Percentiles rank a stretch among this genome's conserved stretches.
phyloP scores from a whole-genome alignment of 2,113 vertebrate species.

The Elaphurus davidianus region DNA sequence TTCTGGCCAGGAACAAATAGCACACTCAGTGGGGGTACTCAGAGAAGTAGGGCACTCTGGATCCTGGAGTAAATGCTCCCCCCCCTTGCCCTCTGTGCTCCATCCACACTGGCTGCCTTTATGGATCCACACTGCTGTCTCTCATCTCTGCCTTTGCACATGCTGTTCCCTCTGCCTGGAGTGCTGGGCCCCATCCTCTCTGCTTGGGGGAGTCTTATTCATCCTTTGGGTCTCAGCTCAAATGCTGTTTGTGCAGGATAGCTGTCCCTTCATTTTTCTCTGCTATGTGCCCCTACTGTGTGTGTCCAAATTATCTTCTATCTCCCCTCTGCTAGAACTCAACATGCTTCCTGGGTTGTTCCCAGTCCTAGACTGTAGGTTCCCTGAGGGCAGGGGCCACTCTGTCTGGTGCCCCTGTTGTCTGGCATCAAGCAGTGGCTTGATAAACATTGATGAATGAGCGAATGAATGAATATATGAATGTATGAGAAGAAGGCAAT shows the following conservation, averaged over 20 bases:
- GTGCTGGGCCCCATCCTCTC: neutral
- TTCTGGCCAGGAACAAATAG: neutral
- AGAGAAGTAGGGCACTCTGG: neutral
- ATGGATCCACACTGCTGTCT: neutral
- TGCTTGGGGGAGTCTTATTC: neutral
- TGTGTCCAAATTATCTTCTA: neutral
- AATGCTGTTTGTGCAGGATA: neutral
- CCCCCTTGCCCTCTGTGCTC: too few species aligned
- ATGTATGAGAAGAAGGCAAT: neutral
- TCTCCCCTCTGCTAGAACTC: neutral
- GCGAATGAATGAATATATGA: neutral
- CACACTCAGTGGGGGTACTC: neutral
- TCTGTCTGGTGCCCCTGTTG: neutral
- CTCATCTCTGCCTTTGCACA: neutral
- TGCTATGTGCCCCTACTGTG: neutral
- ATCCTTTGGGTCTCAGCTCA: neutral
- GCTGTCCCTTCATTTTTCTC: too few species aligned
- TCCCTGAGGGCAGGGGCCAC: neutral
- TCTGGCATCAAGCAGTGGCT: neutral
- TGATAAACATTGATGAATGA: neutral
- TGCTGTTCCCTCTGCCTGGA: neutral
- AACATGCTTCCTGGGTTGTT: neutral
- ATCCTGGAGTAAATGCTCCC: neutral
- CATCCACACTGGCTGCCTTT: neutral
- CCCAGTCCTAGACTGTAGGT: neutral